Evolutionary conservation across 2,797 vertebrate species (phyloP).

Genomic region (Tarsius wallacei): DNA sequence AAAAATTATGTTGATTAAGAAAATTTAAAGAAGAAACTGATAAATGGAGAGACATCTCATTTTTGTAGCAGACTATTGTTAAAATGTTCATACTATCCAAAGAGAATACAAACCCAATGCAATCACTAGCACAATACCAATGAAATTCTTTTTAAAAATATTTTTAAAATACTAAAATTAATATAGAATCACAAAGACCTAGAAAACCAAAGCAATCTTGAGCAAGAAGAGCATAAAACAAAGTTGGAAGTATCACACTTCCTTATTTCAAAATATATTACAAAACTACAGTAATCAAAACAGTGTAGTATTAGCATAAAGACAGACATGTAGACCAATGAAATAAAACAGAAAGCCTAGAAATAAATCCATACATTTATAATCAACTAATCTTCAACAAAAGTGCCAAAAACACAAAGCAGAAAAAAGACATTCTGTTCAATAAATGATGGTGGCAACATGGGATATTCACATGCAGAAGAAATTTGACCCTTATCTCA

Average conservation of each 20-base stretch:
- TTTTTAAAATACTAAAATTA: not conserved
- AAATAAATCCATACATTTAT: not conserved
- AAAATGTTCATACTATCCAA: not conserved
- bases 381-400: not conserved
- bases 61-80: not conserved
- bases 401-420: not conserved
- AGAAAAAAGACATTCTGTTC: not conserved
- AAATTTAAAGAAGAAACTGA: not conserved
- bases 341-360: not conserved
- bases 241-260: not conserved
- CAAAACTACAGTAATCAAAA: not conserved
- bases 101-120: not conserved
- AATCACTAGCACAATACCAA: not conserved
- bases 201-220: not conserved
- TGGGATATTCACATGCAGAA: not conserved
- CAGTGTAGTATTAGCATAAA: not conserved
- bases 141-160: not conserved
- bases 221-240: not conserved
- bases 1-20: not conserved
- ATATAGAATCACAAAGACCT: not conserved
- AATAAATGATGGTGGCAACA: not conserved
- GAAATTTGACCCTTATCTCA: not conserved
- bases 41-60: not conserved
- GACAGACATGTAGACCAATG: not conserved
- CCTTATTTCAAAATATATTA: conserved; percentile 6